phyloP scores from a whole-genome alignment of 2,888 invertebrate species.

The Eurytoma californica region DNA sequence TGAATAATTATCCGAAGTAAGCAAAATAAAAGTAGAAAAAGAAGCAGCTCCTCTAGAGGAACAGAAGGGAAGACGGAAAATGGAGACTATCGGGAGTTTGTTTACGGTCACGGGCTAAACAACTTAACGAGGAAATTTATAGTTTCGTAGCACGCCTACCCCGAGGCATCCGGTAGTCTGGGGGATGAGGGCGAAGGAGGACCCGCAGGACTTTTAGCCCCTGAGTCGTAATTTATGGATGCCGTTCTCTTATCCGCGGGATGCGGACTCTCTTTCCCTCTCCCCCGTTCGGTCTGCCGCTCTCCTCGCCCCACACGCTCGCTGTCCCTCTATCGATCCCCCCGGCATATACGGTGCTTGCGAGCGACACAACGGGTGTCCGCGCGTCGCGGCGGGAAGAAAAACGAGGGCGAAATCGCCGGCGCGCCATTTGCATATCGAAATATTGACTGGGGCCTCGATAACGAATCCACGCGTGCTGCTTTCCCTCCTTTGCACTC shows the following conservation, averaged over 20 bases:
- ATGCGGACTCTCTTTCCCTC: constrained; percentile 68
- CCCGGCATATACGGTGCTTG: constrained; percentile 58
- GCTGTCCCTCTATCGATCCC: constrained; percentile 74
- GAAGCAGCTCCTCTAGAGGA: background rate
- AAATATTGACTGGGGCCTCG: constrained; percentile 52
- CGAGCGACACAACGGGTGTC: constrained; percentile 65
- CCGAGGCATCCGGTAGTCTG: constrained; percentile 56
- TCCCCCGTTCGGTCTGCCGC: constrained; percentile 37
- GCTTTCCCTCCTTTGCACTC: constrained; percentile 17
- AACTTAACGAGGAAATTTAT: constrained; percentile 75
- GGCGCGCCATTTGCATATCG: constrained; percentile 50
- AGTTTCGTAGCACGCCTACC: constrained; percentile 73
- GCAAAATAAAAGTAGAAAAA: background rate
- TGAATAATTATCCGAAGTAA: constrained; percentile 33
- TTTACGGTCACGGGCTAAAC: constrained; percentile 73
- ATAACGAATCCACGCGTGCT: constrained; percentile 48
- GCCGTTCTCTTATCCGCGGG: constrained; percentile 75
- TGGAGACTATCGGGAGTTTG: constrained; percentile 60
- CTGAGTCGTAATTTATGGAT: constrained; percentile 74
- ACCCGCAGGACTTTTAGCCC: constrained; percentile 73
- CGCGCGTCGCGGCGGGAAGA: constrained; percentile 30
- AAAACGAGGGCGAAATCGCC: constrained; percentile 24
- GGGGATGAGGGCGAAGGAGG: constrained; percentile 50
- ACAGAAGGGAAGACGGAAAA: constrained; percentile 5
- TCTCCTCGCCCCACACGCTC: constrained; percentile 70